These are phyloP conservation scores for Hemistola chrysoprasaria DNA, from an alignment of 2,888 invertebrate genomes.

Conservation along the genomic window DNA sequence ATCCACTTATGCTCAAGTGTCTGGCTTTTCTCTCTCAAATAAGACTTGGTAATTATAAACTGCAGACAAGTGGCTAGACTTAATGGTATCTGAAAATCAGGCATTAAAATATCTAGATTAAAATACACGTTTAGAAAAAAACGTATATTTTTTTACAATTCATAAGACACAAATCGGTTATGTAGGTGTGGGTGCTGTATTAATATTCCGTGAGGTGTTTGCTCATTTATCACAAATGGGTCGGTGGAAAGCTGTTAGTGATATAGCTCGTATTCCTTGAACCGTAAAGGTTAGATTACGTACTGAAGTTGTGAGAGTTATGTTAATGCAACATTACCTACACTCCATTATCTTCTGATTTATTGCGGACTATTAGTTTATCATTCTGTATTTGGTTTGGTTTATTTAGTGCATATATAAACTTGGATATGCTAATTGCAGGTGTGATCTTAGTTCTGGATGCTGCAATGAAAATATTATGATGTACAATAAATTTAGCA, in stretches of 20 bases:
- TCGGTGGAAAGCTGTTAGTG: constrained; percentile 19
- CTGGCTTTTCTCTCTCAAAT: constrained; percentile 22
- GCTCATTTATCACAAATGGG: constrained; percentile 39
- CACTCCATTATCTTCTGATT: constrained; percentile 51
- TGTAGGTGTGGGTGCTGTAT: constrained; percentile 31
- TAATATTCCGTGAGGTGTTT: constrained; percentile 45
- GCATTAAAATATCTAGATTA: too few relatives aligned
- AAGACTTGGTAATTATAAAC: constrained; percentile 15
- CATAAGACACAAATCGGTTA: constrained; percentile 15
- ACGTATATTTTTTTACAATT: constrained; percentile 8
- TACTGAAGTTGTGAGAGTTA: constrained; percentile 39
- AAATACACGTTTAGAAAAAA: background rate
- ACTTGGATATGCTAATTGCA: constrained; percentile 26
- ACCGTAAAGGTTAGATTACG: constrained; percentile 26
- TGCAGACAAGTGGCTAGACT: constrained; percentile 11
- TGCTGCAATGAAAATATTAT: constrained; percentile 18
- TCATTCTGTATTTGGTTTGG: constrained; percentile 27
- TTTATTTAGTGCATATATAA: constrained; percentile 27
- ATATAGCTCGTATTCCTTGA: constrained; percentile 28
- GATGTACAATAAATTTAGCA: too few relatives aligned
- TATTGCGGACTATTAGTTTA: constrained; percentile 37
- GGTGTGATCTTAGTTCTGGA: constrained; percentile 15
- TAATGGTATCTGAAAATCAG: too few relatives aligned
- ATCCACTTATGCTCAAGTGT: constrained; percentile 28
- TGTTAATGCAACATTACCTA: constrained; percentile 48